Base-by-base conservation (phyloP, 92 coral and sea anemone genomes). In the Siderastrea siderea region DNA sequence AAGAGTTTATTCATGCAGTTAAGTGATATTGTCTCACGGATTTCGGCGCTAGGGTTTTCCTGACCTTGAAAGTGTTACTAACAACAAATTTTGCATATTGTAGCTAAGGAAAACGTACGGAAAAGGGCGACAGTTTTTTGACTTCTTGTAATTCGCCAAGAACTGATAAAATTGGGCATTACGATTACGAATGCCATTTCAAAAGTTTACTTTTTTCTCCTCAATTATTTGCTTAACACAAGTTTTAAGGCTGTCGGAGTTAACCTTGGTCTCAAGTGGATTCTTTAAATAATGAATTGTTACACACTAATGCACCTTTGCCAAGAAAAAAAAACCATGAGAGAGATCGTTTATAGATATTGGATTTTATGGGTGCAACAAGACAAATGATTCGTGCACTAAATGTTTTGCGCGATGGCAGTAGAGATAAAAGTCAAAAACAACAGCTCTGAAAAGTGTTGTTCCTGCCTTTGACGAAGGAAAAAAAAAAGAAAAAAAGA, bases 231-330 rank as follows among this genome's bases (percentile, higher is more conserved):
- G 47, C 60, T 71, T 16, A 58, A 48, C 2, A 60, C 78, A 47
- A 3, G 38, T 82, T 82, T 60, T 26, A 64, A 2, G 51, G 6
- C 64, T 43, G 6, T 67, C 47, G 38, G 47, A 8, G 14, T 48
- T 47, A 46, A 44, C 82, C 55, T 59, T 59, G 64, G 16, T 51
- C 62, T 71, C 59, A 81, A 81, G 85, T 81, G 85, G 85, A 38
- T 81, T 68, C 87, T 74, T 62, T 84, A 73, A 63, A 51, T 84
- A 73, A 83, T 55, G 80, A 84, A 74, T 84, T 48, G 68, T 73
- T 83, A 64, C 64, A 46, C 26, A 13, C 10, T 45, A 58, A 73
- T 72, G 87, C 53, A 9, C n/a, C 81, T 50, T 70, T 46, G 26
- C 52, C 64, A 70, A 82, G 86, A 82, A 68, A 57, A 70, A 70